phyloP scores from a whole-genome alignment of 2,113 vertebrate genomes.

The Centropus bengalensis region DNA sequence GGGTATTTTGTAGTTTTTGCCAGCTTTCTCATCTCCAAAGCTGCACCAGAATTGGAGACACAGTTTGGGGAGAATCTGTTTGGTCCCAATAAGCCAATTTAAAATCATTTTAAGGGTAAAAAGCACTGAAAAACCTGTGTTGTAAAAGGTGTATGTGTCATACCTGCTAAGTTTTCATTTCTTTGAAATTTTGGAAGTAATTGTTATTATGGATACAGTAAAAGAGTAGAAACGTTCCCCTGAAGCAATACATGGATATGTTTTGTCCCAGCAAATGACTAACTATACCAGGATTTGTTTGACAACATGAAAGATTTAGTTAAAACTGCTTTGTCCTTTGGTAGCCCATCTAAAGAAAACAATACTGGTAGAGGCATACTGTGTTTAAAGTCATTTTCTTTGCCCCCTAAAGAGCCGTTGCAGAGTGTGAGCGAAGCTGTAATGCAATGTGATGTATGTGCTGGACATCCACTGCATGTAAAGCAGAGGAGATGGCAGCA shows the following conservation, averaged over 20 bases:
- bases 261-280: slow-evolving; percentile 1
- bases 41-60: not conserved
- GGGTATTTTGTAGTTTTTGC: not conserved
- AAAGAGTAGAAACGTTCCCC: not conserved
- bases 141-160: not conserved
- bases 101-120: slow-evolving; percentile 14
- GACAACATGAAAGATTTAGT: slow-evolving; percentile 4
- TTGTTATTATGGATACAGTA: not conserved
- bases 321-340: not conserved
- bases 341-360: not conserved
- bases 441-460: not conserved
- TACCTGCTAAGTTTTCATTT: slow-evolving; percentile 17
- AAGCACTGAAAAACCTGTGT: not conserved
- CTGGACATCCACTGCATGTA: not conserved
- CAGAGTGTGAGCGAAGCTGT: not conserved
- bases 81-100: slow-evolving; percentile 12
- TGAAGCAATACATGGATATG: not conserved
- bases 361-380: not conserved
- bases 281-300: not conserved
- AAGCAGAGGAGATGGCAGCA: not conserved
- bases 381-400: rapidly evolving
- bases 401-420: not conserved
- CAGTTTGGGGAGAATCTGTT: not conserved
- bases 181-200: slow-evolving; percentile 8
- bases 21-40: slow-evolving; percentile 11